A percentile compares a stretch with the other conserved stretches of the same genome.
These are phyloP conservation scores for Rhopalosiphum padi DNA, from an alignment of 1,140 invertebrate genomes.

Conservation along the genomic window DNA sequence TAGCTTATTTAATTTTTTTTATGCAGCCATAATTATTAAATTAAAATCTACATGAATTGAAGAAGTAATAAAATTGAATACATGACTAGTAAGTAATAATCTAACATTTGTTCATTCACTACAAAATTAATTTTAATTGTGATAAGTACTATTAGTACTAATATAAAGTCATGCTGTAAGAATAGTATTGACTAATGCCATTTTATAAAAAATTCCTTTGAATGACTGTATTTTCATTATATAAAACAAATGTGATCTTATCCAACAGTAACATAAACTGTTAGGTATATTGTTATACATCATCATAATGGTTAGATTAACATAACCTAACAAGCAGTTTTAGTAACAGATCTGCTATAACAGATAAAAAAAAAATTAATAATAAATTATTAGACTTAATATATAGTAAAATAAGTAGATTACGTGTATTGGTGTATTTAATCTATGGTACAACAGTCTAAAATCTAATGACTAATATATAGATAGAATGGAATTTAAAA, in stretches of 20 bases:
- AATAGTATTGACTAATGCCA: neutral
- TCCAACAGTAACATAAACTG: neutral
- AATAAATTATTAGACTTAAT: conserved; percentile 16
- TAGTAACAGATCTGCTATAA: neutral
- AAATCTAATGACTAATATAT: conserved; percentile 45
- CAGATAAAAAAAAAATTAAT: neutral
- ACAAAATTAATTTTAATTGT: neutral
- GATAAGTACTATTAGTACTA: neutral
- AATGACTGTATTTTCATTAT: neutral
- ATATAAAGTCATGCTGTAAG: too few relatives aligned
- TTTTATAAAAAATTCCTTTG: neutral
- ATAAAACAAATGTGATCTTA: neutral
- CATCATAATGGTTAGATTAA: neutral
- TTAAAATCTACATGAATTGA: neutral
- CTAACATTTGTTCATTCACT: neutral
- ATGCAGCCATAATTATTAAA: neutral
- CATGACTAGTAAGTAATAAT: neutral
- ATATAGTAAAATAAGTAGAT: neutral
- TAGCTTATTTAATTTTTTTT: neutral
- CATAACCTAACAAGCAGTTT: neutral
- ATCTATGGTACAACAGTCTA: conserved; percentile 42
- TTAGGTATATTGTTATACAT: neutral
- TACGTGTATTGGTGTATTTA: neutral
- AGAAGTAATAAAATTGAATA: neutral
- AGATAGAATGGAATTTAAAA: conserved; percentile 36